Percentiles rank a stretch among this genome's conserved stretches.
These are phyloP conservation scores for Sebastes cheni DNA, from an alignment of 2,797 vertebrate genomes.

Conservation along the genomic window DNA sequence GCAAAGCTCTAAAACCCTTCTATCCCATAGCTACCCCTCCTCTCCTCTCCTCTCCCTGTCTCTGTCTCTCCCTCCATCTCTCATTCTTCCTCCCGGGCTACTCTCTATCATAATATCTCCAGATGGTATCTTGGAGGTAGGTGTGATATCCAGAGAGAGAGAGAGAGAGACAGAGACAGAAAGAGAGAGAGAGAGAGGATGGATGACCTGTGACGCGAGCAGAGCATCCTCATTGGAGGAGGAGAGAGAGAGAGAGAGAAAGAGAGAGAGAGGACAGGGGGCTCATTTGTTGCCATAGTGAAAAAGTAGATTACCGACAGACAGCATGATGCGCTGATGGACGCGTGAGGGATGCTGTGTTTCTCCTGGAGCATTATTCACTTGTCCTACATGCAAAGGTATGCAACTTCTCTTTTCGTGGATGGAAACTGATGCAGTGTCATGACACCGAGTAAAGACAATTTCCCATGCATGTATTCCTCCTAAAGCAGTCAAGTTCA, in stretches of 20 bases:
- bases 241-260: not conserved
- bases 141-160: constrained; percentile 58
- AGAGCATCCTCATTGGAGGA: constrained; percentile 66
- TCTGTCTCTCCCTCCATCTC: constrained; percentile 27
- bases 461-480: not conserved
- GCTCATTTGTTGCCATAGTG: constrained; percentile 80
- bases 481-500: not conserved
- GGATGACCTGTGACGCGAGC: constrained; percentile 55
- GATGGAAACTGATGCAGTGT: not conserved
- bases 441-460: not conserved
- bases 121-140: constrained; percentile 75
- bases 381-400: constrained; percentile 63
- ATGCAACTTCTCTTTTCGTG: constrained; percentile 16
- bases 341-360: constrained; percentile 59
- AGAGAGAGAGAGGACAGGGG: constrained; percentile 20
- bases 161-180: not conserved
- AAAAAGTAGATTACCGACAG: constrained; percentile 80
- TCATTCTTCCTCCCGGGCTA: constrained; percentile 38
- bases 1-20: constrained; percentile 71
- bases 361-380: constrained; percentile 55
- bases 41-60: not conserved
- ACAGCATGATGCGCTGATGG: constrained; percentile 64
- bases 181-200: constrained; percentile 4
- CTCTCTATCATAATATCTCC: constrained; percentile 69
- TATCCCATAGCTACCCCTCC: constrained; percentile 18